Conservation (phyloP, 2,113 vertebrate species). For the Rhadina sibilatrix region DNA sequence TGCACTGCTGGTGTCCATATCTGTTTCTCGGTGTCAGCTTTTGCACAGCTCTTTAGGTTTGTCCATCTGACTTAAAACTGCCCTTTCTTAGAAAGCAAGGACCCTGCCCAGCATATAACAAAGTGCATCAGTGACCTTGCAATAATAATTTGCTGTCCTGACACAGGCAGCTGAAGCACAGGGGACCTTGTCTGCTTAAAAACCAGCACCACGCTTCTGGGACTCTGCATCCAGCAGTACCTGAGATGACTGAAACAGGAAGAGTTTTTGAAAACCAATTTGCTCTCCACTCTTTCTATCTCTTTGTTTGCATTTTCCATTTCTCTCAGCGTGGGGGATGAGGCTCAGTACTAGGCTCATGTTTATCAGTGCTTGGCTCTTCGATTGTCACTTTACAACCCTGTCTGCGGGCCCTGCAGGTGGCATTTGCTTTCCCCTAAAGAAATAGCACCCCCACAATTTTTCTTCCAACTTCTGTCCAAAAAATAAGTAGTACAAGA, state of each 20-base stretch:
- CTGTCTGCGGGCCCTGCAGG: neutral
- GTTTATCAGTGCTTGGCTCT: neutral
- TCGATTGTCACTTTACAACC: neutral
- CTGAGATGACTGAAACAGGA: conserved; percentile 22
- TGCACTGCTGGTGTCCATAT: neutral
- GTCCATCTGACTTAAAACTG: neutral
- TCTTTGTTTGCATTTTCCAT: conserved; percentile 52
- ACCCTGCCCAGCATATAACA: neutral
- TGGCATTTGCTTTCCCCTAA: conserved; percentile 6
- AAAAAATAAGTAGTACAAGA: conserved; percentile 30
- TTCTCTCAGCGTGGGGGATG: neutral
- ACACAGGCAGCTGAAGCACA: neutral
- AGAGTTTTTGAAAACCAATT: conserved; percentile 37
- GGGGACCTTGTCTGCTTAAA: conserved; percentile 3
- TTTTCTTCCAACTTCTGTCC: conserved; percentile 30
- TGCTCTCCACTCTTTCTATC: neutral
- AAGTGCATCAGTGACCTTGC: neutral
- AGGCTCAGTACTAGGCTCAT: neutral
- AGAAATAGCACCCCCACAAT: conserved; percentile 13
- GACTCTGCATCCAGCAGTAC: neutral
- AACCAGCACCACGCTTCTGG: neutral
- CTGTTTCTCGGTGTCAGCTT: neutral
- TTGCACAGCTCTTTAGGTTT: neutral
- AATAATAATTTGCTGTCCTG: conserved; percentile 12
- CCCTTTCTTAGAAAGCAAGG: neutral